Evolutionary conservation across 2,113 vertebrate species (phyloP).

Genomic region (Prunella himalayana): DNA sequence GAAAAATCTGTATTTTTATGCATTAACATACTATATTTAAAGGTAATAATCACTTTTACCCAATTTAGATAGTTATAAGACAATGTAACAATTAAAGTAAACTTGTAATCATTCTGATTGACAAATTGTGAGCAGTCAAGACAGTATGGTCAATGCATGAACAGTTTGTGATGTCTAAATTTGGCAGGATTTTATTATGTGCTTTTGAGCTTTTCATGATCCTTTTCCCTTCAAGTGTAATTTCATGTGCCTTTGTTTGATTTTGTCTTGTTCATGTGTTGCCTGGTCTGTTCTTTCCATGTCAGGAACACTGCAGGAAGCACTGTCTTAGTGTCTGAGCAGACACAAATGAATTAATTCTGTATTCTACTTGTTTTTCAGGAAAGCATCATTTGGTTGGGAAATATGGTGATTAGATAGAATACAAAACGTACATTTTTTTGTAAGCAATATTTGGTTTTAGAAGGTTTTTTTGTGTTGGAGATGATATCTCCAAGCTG

Average conservation of each 20-base stretch:
- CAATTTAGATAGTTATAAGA: not conserved
- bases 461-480: not conserved
- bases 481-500: not conserved
- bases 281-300: not conserved
- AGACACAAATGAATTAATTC: not conserved
- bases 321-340: not conserved
- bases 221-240: not conserved
- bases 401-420: not conserved
- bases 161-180: not conserved
- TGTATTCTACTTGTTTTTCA: not conserved
- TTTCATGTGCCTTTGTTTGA: not conserved
- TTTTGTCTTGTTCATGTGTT: not conserved
- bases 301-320: not conserved
- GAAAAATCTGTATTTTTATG: constrained; percentile 7
- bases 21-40: constrained; percentile 6
- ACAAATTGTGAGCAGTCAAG: not conserved
- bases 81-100: constrained; percentile 6
- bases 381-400: not conserved
- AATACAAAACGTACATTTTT: constrained; percentile 30
- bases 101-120: not conserved
- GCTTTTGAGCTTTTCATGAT: not conserved
- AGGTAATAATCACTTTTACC: constrained; percentile 33
- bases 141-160: not conserved
- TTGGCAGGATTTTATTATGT: not conserved
- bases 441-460: not conserved